Evolutionary conservation across 2,888 invertebrate species (phyloP).

Genomic region (Heliconius cydno): DNA sequence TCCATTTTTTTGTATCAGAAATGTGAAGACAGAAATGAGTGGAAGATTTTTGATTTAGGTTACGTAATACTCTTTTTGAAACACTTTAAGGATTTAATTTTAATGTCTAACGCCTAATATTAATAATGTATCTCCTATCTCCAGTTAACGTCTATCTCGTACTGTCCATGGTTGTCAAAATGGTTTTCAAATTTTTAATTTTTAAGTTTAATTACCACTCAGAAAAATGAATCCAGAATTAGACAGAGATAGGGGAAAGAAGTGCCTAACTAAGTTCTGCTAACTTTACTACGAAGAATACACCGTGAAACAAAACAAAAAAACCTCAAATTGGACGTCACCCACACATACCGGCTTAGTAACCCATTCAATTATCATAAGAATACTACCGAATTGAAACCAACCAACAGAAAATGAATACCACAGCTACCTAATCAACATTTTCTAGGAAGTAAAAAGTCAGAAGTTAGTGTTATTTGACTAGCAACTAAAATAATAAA

Average conservation of each 20-base stretch:
- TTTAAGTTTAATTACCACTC: too few species aligned
- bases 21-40: too few species aligned
- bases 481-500: conserved; percentile 66
- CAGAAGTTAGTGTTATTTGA: conserved; percentile 59
- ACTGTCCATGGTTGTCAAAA: too few species aligned
- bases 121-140: too few species aligned
- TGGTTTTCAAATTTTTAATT: too few species aligned
- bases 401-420: neutral
- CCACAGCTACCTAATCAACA: conserved; percentile 23
- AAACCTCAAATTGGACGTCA: neutral
- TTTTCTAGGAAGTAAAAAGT: conserved; percentile 45
- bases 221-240: too few species aligned
- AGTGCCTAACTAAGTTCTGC: neutral
- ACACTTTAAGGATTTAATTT: neutral
- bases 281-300: neutral
- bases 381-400: conserved; percentile 4
- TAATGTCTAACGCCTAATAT: too few species aligned
- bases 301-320: neutral
- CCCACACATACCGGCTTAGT: neutral
- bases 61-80: neutral
- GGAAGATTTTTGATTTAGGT: neutral
- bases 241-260: neutral
- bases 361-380: neutral
- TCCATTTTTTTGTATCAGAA: too few species aligned
- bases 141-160: too few species aligned